A percentile compares a stretch with the other conserved stretches of the same genome.
These are phyloP conservation scores for Jacana jacana DNA, from an alignment of 2,113 vertebrate species.

Conservation along the genomic window DNA sequence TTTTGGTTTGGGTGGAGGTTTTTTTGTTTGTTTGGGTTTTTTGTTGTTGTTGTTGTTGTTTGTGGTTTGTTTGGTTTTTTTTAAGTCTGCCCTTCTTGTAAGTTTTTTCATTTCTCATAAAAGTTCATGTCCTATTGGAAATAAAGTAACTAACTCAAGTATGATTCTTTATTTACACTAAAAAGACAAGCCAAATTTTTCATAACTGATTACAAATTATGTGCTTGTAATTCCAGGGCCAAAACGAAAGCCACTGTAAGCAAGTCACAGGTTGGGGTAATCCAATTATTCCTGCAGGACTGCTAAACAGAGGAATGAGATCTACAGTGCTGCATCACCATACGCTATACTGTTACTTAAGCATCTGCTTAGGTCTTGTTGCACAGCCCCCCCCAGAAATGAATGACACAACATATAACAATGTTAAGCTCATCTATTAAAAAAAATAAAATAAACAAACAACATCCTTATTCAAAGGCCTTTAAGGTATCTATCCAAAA, in stretches of 20 bases:
- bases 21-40: background rate
- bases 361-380: background rate
- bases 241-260: background rate
- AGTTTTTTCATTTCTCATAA: background rate
- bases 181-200: background rate
- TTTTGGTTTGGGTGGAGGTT: no score
- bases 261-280: background rate
- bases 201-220: background rate
- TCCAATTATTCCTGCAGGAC: background rate
- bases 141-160: background rate
- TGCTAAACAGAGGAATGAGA: background rate
- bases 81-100: background rate
- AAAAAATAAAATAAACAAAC: background rate
- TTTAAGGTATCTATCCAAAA: background rate
- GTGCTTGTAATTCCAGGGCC: background rate
- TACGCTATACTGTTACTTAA: accelerated
- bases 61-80: no score
- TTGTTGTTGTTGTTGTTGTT: no score
- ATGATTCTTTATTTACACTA: background rate
- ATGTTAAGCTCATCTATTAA: background rate
- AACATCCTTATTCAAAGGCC: background rate
- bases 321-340: background rate
- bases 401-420: background rate
- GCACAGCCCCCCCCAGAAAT: background rate
- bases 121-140: background rate